phyloP scores from a whole-genome alignment of 2,113 vertebrate genomes.

The Antechinus stuartii region DNA sequence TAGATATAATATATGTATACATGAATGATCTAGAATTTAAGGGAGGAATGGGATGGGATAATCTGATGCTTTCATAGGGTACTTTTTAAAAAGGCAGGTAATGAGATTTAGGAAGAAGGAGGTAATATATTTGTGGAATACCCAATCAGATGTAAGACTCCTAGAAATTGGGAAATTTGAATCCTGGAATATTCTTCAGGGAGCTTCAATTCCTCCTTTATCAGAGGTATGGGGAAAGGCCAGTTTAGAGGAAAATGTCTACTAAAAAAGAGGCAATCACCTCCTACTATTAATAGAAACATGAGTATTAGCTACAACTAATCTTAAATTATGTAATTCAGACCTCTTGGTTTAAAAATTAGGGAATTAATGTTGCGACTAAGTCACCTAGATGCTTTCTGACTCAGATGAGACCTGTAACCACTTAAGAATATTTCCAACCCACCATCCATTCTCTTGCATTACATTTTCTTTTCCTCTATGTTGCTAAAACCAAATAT shows the following conservation, averaged over 20 bases:
- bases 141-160: neutral
- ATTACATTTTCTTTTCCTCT: neutral
- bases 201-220: neutral
- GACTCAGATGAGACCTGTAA: neutral
- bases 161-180: neutral
- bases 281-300: slow-evolving; percentile 33
- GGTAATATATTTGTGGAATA: neutral
- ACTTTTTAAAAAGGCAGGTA: neutral
- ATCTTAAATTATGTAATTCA: slow-evolving; percentile 14
- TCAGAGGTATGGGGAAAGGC: neutral
- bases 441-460: neutral
- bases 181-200: neutral
- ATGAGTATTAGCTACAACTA: neutral
- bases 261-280: neutral
- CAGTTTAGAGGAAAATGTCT: neutral
- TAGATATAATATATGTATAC: too few species aligned
- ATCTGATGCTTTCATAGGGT: neutral
- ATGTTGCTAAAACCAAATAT: slow-evolving; percentile 2
- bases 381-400: neutral
- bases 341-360: neutral
- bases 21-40: neutral
- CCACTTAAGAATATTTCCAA: neutral
- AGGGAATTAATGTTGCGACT: neutral
- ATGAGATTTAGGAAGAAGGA: neutral
- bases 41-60: neutral